phyloP scores from a whole-genome alignment of 2,797 vertebrate species.

The Lemur catta region DNA sequence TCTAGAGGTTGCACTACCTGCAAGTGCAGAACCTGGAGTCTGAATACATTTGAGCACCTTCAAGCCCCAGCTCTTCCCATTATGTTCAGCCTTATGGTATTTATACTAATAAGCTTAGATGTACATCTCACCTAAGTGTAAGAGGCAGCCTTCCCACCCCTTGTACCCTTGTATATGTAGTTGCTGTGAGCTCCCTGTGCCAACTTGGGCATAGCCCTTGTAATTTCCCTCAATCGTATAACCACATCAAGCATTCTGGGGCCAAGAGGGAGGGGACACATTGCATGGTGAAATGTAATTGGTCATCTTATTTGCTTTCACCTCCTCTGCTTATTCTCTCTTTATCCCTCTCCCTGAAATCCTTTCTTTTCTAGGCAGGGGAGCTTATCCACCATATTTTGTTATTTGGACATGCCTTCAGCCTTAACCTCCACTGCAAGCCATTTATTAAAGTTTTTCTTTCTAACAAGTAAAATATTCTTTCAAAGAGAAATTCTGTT shows the following conservation, averaged over 20 bases:
- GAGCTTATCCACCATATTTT: neutral
- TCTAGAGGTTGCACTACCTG: neutral
- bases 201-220: neutral
- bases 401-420: neutral
- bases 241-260: neutral
- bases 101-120: accelerated
- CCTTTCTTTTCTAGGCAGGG: neutral
- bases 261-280: too few relatives aligned
- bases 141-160: too few relatives aligned
- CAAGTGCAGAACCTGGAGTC: neutral
- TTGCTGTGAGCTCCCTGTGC: neutral
- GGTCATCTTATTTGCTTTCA: neutral
- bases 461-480: neutral
- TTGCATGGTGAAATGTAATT: neutral
- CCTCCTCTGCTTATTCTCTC: neutral
- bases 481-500: neutral
- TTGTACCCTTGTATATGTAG: neutral
- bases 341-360: neutral
- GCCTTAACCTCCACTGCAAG: neutral
- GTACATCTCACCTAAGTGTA: neutral
- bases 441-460: neutral
- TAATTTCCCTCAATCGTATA: neutral
- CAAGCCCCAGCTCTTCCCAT: neutral
- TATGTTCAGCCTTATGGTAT: neutral
- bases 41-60: neutral